These are phyloP conservation scores for Drosophila murphyi DNA, from an alignment of 1,140 invertebrate species.

Conservation along the genomic window DNA sequence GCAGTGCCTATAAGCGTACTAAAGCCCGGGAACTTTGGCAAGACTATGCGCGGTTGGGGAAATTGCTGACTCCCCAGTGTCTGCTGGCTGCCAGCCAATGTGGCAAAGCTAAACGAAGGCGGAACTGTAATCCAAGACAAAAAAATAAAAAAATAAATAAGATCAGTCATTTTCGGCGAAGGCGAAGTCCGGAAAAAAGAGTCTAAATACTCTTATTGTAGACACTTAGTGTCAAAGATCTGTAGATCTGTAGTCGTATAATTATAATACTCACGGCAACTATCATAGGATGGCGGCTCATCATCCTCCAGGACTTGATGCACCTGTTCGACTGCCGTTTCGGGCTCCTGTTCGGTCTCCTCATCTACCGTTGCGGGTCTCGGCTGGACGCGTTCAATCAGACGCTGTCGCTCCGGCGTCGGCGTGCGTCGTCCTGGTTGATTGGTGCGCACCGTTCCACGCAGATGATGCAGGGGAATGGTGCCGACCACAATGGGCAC, in stretches of 20 bases:
- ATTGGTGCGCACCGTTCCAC: conserved; percentile 43
- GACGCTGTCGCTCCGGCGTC: conserved; percentile 64
- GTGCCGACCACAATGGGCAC: conserved; percentile 75
- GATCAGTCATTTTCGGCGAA: no score
- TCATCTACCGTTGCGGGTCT: conserved; percentile 51
- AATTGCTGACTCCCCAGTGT: conserved; percentile 58
- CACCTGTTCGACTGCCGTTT: conserved; percentile 29
- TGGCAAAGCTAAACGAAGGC: conserved; percentile 80
- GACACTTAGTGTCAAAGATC: no score
- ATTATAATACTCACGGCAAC: conserved; percentile 66
- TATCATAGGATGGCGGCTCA: conserved; percentile 78
- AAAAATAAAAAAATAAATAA: background rate
- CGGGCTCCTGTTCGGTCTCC: conserved; percentile 46
- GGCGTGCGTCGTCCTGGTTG: conserved; percentile 51
- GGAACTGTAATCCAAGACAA: conserved; percentile 53
- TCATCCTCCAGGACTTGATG: conserved; percentile 67
- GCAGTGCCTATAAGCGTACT: conserved; percentile 64
- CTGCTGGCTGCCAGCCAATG: conserved; percentile 71
- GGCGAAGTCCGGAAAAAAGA: no score
- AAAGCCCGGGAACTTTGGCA: conserved; percentile 78
- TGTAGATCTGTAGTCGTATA: no score
- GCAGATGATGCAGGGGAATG: conserved; percentile 59
- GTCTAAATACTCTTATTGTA: no score
- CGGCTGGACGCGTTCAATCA: conserved; percentile 68
- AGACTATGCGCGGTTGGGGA: conserved; percentile 55